These are phyloP conservation scores for Aethes cnicana DNA, from an alignment of 2,888 invertebrate species.

Conservation along the genomic window DNA sequence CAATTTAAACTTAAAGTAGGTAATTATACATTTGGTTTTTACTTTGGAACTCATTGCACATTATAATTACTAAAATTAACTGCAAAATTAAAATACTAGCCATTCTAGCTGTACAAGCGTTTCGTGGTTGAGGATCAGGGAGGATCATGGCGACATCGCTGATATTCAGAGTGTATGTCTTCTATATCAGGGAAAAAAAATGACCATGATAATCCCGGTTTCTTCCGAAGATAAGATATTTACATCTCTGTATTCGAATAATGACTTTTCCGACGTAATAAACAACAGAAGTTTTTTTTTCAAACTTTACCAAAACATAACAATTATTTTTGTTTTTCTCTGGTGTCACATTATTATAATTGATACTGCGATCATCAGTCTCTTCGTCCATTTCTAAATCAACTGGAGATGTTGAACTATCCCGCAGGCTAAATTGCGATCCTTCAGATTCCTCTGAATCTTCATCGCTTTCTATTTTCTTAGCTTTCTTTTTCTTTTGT, in stretches of 20 bases:
- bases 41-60: conserved; percentile 33
- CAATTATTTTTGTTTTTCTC: conserved; percentile 33
- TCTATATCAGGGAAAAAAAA: conserved; percentile 27
- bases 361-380: conserved; percentile 24
- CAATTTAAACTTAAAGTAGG: conserved; percentile 17
- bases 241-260: no score
- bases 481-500: conserved; percentile 25
- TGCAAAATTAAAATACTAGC: no score
- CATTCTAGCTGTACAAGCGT: conserved; percentile 11
- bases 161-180: conserved; percentile 10
- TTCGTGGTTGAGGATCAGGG: conserved; percentile 28
- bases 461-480: conserved; percentile 28
- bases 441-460: conserved; percentile 28
- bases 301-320: conserved; percentile 32
- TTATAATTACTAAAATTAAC: conserved; percentile 33
- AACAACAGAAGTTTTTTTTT: conserved; percentile 31
- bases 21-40: conserved; percentile 27
- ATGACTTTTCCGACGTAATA: no score
- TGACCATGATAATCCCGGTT: conserved; percentile 23
- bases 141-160: conserved; percentile 21
- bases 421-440: conserved; percentile 27
- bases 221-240: conserved; percentile 32
- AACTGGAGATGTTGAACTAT: conserved; percentile 28
- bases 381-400: no score
- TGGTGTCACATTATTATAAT: conserved; percentile 9